Conservation (phyloP, 2,888 invertebrate species). For the Copidosoma aretas region DNA sequence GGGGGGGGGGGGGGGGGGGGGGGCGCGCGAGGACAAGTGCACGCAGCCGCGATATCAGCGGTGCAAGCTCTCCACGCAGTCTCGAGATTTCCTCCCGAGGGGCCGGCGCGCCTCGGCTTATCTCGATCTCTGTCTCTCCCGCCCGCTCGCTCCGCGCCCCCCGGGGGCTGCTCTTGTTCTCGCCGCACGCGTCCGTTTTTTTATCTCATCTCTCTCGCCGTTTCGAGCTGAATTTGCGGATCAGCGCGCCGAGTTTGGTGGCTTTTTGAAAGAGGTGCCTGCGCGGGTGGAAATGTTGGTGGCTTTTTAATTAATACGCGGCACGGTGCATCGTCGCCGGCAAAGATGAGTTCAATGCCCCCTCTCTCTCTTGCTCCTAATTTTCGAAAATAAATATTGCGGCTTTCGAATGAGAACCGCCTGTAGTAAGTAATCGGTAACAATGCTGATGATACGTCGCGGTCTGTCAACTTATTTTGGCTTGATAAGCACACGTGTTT, state of each 20-base stretch:
- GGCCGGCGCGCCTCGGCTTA: conserved; percentile 21
- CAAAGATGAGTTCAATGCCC: not conserved
- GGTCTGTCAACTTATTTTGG: too few species aligned
- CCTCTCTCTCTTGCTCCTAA: not conserved
- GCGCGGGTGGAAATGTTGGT: too few species aligned
- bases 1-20: conserved; percentile 5
- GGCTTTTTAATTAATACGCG: not conserved
- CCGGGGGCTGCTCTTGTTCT: not conserved
- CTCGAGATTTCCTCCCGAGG: conserved; percentile 18
- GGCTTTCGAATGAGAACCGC: too few species aligned
- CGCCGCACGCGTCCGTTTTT: not conserved
- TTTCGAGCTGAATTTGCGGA: not conserved
- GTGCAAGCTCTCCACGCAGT: conserved; percentile 4
- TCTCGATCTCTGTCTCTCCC: conserved; percentile 25
- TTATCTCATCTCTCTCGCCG: not conserved
- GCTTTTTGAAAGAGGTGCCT: too few species aligned
- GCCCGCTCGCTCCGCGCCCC: too few species aligned
- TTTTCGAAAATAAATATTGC: too few species aligned
- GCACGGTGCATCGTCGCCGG: not conserved
- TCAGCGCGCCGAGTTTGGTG: not conserved
- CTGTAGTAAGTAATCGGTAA: too few species aligned
- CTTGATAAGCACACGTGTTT: too few species aligned
- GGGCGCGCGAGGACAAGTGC: conserved; percentile 18
- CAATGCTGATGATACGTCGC: too few species aligned
- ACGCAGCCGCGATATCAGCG: conserved; percentile 3